Evolutionary conservation across 2,797 vertebrate genomes (phyloP).

Genomic region (Chaetophractus vellerosus): DNA sequence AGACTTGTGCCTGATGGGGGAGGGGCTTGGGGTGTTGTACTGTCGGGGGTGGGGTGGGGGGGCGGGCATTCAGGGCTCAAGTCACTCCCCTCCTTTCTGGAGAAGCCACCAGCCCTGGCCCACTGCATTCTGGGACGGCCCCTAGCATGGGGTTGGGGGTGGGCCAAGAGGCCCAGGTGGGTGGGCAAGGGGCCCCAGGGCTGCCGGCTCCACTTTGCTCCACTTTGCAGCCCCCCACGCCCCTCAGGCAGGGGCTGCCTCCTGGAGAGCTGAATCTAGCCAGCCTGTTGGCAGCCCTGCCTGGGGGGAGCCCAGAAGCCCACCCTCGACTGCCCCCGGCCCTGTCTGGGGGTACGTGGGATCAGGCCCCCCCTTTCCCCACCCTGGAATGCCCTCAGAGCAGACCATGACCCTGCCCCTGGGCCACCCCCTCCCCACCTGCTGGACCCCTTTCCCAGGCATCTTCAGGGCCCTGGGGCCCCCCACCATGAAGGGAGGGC

Average conservation of each 20-base stretch:
- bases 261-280: neutral
- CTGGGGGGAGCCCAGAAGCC: too few relatives aligned
- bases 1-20: neutral
- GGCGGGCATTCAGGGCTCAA: fast-evolving
- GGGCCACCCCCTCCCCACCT: neutral
- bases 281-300: neutral
- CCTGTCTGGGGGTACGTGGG: too few relatives aligned
- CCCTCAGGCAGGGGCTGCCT: neutral
- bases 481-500: neutral
- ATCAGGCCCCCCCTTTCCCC: too few relatives aligned
- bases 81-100: neutral
- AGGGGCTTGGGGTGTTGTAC: fast-evolving
- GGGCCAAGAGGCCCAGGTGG: too few relatives aligned
- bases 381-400: too few relatives aligned
- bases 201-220: neutral
- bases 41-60: neutral
- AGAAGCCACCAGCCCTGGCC: neutral
- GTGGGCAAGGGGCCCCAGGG: too few relatives aligned
- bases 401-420: too few relatives aligned
- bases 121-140: neutral
- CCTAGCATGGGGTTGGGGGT: neutral
- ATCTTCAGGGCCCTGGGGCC: neutral
- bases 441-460: neutral
- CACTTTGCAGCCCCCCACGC: neutral
- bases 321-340: too few relatives aligned